Conservation (phyloP, 2,113 vertebrate species). For the Perca schrenkii region DNA sequence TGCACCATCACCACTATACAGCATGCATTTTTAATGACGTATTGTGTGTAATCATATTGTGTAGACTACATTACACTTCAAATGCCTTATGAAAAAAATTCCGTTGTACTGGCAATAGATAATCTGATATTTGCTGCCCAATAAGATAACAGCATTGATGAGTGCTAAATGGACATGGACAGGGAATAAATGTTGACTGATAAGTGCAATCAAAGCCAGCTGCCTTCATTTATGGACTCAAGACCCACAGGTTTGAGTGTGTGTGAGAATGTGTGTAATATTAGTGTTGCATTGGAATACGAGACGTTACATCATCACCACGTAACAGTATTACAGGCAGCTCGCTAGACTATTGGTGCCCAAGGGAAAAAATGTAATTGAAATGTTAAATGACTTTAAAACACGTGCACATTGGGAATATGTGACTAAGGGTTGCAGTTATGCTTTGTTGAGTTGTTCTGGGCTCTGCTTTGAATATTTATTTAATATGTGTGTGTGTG, state of each 20-base stretch:
- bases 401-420: constrained; percentile 50
- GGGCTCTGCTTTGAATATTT: background rate
- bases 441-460: constrained; percentile 23
- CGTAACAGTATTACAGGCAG: constrained; percentile 64
- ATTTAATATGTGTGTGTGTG: background rate
- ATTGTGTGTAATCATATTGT: constrained; percentile 13
- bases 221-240: constrained; percentile 66
- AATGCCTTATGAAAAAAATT: constrained; percentile 23
- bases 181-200: constrained; percentile 64
- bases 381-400: constrained; percentile 76
- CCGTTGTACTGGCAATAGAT: constrained; percentile 1
- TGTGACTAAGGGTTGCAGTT: constrained; percentile 36
- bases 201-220: constrained; percentile 72
- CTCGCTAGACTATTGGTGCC: constrained; percentile 52
- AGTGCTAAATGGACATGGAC: constrained; percentile 52
- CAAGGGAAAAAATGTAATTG: constrained; percentile 49
- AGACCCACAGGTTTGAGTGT: constrained; percentile 57
- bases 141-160: constrained; percentile 43
- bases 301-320: constrained; percentile 71
- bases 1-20: background rate
- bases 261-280: constrained; percentile 56
- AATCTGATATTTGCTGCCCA: constrained; percentile 36
- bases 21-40: constrained; percentile 23
- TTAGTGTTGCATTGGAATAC: constrained; percentile 63
- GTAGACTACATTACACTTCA: background rate